These are phyloP conservation scores for Aplodontia rufa DNA, from an alignment of 2,113 vertebrate species.

Conservation along the genomic window DNA sequence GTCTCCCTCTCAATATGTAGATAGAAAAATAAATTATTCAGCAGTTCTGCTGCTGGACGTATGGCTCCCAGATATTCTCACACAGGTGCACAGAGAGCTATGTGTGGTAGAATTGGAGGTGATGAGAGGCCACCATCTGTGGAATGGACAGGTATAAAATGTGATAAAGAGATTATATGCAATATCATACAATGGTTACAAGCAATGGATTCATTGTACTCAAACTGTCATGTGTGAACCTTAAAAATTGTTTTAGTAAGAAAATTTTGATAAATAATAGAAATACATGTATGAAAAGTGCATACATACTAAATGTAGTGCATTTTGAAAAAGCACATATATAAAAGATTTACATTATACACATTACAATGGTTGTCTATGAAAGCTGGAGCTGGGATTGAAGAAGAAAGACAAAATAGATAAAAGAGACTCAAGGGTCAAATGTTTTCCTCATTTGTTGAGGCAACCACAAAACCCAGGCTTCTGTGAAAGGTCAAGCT, in stretches of 20 bases:
- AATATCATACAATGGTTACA: background rate
- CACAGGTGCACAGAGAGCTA: background rate
- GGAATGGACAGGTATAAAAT: background rate
- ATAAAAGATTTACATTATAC: background rate
- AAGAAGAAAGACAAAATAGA: background rate
- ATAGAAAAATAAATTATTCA: background rate
- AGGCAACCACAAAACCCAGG: too few species aligned
- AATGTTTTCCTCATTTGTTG: too few species aligned
- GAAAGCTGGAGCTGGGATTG: background rate
- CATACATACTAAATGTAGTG: background rate
- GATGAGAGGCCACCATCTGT: background rate
- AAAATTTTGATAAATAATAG: background rate
- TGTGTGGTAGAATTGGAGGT: background rate
- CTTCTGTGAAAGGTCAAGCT: too few species aligned
- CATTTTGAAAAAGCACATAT: background rate
- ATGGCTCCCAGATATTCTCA: background rate
- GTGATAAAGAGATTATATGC: background rate
- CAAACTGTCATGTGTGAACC: background rate
- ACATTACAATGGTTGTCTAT: background rate
- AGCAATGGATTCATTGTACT: background rate
- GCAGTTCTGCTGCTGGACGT: background rate
- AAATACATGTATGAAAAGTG: background rate
- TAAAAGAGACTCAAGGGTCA: too few species aligned
- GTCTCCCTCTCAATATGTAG: background rate
- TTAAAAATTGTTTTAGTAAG: background rate